Evolutionary conservation across 1,140 invertebrate species (phyloP).

Genomic region (Homarus americanus): DNA sequence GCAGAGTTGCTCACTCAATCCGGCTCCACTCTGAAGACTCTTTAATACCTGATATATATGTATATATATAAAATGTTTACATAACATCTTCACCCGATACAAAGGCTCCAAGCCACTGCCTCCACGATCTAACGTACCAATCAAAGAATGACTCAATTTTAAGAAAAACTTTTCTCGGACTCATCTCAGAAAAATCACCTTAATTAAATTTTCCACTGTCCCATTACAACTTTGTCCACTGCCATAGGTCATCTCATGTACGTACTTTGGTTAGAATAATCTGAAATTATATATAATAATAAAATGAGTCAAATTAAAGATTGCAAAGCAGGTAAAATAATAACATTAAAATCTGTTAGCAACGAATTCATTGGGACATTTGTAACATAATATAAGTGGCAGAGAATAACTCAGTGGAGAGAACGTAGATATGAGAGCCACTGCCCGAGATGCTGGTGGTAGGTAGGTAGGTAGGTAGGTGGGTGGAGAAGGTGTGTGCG

Average conservation of each 20-base stretch:
- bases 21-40: background rate
- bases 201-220: background rate
- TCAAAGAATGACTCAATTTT: background rate
- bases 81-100: background rate
- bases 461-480: background rate
- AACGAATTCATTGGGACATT: conserved; percentile 1
- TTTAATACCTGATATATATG: background rate
- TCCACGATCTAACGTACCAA: background rate
- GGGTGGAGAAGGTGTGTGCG: background rate
- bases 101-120: background rate
- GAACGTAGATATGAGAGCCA: background rate
- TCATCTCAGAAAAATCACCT: background rate
- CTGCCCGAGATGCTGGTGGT: background rate
- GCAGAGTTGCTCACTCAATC: background rate
- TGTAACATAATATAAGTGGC: conserved; percentile 9
- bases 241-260: background rate
- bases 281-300: conserved; percentile 12
- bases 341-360: conserved; percentile 10
- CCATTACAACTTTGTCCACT: background rate
- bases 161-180: background rate
- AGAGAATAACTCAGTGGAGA: background rate
- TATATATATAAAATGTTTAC: background rate
- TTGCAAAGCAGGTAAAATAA: background rate
- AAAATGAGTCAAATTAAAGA: conserved; percentile 4
- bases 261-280: conserved; percentile 6